These are phyloP conservation scores for Schizotus pectinicornis DNA, from an alignment of 2,888 invertebrate species.

Conservation along the genomic window DNA sequence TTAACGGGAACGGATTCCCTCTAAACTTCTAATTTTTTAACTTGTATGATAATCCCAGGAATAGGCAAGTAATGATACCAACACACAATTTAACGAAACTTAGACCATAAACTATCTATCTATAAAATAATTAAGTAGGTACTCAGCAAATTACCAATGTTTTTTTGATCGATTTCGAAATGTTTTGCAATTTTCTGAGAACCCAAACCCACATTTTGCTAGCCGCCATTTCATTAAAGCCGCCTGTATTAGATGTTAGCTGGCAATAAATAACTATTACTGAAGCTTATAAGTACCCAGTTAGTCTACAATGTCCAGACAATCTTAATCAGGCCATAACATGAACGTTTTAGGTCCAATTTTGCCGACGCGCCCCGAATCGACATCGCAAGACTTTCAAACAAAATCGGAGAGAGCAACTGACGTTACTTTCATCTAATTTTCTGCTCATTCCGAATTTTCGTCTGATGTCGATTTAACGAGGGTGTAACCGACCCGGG, in stretches of 20 bases:
- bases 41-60: too few species aligned
- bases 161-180: too few species aligned
- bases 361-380: not conserved
- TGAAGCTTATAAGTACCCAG: conserved; percentile 19
- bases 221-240: not conserved
- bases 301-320: conserved; percentile 14
- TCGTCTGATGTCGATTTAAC: conserved; percentile 21
- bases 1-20: too few species aligned
- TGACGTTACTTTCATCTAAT: conserved; percentile 20
- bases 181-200: too few species aligned
- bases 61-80: too few species aligned
- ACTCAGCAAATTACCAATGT: too few species aligned
- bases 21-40: too few species aligned
- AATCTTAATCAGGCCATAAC: conserved; percentile 8
- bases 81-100: too few species aligned
- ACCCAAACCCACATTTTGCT: too few species aligned
- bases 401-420: conserved; percentile 8
- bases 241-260: conserved; percentile 21
- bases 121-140: too few species aligned
- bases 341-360: conserved; percentile 14
- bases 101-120: too few species aligned
- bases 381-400: not conserved
- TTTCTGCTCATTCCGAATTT: conserved; percentile 24
- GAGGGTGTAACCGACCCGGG: conserved; percentile 5
- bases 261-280: conserved; percentile 31